phyloP scores from a whole-genome alignment of 2,113 vertebrate species.

The Chamaetylas fuelleborni region DNA sequence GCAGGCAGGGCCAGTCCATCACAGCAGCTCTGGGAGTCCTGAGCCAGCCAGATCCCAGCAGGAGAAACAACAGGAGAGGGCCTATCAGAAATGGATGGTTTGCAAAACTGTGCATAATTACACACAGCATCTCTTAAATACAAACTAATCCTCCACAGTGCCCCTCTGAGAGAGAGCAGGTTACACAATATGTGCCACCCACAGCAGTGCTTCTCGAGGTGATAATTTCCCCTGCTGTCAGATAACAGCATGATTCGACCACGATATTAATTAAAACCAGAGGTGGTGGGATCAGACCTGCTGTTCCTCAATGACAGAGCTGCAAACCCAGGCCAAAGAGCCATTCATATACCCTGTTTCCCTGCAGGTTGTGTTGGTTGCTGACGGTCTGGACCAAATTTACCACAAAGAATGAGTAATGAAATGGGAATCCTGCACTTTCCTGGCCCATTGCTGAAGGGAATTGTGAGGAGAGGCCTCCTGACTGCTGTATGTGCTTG shows the following conservation, averaged over 20 bases:
- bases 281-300: background rate
- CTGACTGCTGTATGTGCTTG: background rate
- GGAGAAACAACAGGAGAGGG: background rate
- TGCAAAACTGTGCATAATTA: background rate
- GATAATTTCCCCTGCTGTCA: background rate
- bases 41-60: background rate
- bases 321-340: background rate
- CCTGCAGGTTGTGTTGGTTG: background rate
- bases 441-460: background rate
- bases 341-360: rapidly evolving
- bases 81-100: background rate
- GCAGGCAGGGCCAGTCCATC: background rate
- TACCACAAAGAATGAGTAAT: rapidly evolving
- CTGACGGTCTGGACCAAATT: rapidly evolving
- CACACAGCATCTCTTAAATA: background rate
- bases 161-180: background rate
- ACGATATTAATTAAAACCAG: background rate
- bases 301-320: background rate
- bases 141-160: background rate
- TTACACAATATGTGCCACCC: background rate
- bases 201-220: background rate
- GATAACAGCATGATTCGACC: background rate
- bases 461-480: background rate
- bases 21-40: background rate
- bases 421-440: background rate